A percentile compares a stretch with the other conserved stretches of the same genome.
Conservation (phyloP, 2,888 invertebrate species). For the Teinopalpus imperialis region DNA sequence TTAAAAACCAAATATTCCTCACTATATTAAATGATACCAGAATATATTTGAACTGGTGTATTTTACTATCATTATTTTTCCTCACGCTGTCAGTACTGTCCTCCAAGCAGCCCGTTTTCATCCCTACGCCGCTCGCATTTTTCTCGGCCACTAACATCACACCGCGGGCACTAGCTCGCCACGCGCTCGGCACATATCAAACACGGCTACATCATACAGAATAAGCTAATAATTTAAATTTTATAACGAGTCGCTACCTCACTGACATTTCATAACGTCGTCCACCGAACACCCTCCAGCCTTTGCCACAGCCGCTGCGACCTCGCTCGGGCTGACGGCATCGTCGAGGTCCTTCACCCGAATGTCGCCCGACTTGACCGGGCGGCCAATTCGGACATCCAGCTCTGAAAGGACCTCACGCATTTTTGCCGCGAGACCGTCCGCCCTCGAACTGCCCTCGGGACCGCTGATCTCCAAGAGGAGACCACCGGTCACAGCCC, state of each 20-base stretch:
- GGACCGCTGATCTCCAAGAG: too few relatives aligned
- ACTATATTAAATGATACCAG: background rate
- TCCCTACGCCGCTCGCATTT: slow-evolving; percentile 51
- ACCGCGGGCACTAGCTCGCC: slow-evolving; percentile 59
- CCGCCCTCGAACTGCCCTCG: too few relatives aligned
- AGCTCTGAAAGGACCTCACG: too few relatives aligned
- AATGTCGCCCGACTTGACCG: too few relatives aligned
- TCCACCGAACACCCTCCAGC: too few relatives aligned
- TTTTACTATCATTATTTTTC: too few relatives aligned
- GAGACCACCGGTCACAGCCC: too few relatives aligned
- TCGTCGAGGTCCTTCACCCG: too few relatives aligned
- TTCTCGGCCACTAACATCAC: slow-evolving; percentile 70
- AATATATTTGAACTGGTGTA: slow-evolving; percentile 2
- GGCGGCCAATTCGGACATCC: too few relatives aligned
- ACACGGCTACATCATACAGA: slow-evolving; percentile 76
- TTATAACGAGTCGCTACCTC: slow-evolving; percentile 59
- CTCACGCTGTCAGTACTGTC: slow-evolving; percentile 89
- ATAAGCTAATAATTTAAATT: slow-evolving; percentile 62
- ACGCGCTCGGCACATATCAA: slow-evolving; percentile 60
- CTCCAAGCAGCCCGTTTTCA: slow-evolving; percentile 60
- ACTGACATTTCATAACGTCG: slow-evolving; percentile 72
- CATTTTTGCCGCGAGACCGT: too few relatives aligned
- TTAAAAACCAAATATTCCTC: slow-evolving; percentile 27
- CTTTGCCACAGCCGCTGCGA: too few relatives aligned
- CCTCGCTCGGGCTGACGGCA: too few relatives aligned